phyloP scores from a whole-genome alignment of 2,113 vertebrate genomes.

The Etia nguti region DNA sequence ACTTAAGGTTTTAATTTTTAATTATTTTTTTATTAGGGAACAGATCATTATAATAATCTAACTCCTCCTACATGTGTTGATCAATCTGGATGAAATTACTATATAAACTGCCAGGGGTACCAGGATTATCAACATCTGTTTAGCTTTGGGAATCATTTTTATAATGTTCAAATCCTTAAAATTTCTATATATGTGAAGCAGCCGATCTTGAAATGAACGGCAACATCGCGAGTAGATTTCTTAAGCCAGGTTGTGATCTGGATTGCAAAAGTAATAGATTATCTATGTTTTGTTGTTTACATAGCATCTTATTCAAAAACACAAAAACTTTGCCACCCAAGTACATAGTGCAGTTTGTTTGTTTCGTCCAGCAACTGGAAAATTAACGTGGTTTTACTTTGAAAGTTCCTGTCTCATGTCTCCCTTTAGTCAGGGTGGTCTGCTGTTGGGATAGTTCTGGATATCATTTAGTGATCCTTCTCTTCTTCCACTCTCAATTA shows the following conservation, averaged over 20 bases:
- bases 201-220: not conserved
- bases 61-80: not conserved
- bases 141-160: not conserved
- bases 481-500: not conserved
- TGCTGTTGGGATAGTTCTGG: not conserved
- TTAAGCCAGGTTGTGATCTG: not conserved
- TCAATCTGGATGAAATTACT: not conserved
- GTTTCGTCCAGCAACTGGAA: rapidly evolving
- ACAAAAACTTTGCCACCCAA: not conserved
- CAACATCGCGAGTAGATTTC: not conserved
- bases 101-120: rapidly evolving
- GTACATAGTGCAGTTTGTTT: rapidly evolving
- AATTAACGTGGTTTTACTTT: not conserved
- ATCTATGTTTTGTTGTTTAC: not conserved
- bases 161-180: not conserved
- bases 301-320: not conserved
- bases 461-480: not conserved
- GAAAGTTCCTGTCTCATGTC: not conserved
- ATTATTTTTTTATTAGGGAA: not conserved
- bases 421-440: not conserved
- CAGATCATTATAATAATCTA: not conserved
- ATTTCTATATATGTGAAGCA: not conserved
- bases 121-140: not conserved
- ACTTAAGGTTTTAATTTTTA: not conserved
- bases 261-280: not conserved